phyloP scores from a whole-genome alignment of 2,888 invertebrate genomes.

The Trachelus troglodyta region DNA sequence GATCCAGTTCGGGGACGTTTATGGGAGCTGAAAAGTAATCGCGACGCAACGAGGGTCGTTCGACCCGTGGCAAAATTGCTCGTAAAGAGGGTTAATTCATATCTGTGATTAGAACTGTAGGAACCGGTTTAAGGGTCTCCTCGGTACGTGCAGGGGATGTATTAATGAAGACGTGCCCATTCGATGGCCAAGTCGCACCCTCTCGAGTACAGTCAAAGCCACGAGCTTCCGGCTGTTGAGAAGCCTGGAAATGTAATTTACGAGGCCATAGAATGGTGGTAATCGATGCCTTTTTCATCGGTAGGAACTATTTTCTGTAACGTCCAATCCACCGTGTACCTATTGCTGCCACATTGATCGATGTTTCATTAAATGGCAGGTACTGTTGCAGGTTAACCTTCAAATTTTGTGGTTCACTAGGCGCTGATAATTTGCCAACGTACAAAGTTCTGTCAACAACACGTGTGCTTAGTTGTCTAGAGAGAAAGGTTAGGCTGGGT shows the following conservation, averaged over 20 bases:
- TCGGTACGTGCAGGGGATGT: neutral
- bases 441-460: neutral
- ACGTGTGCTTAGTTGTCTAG: neutral
- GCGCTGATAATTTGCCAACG: neutral
- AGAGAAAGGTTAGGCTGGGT: neutral
- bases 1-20: neutral
- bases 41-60: neutral
- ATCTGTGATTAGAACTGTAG: neutral
- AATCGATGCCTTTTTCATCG: neutral
- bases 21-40: neutral
- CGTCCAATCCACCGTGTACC: neutral
- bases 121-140: neutral
- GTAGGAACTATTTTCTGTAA: neutral
- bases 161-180: neutral
- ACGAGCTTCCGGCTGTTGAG: neutral
- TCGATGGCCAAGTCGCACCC: neutral
- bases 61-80: neutral
- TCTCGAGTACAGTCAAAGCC: neutral
- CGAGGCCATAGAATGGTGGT: neutral
- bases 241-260: neutral
- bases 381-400: neutral
- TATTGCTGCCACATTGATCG: neutral
- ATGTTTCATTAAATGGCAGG: neutral
- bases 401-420: neutral
- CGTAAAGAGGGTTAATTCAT: conserved; percentile 1